A percentile compares a stretch with the other conserved stretches of the same genome.
Conservation (phyloP, 2,888 invertebrate species). For the Hypena proboscidalis region DNA sequence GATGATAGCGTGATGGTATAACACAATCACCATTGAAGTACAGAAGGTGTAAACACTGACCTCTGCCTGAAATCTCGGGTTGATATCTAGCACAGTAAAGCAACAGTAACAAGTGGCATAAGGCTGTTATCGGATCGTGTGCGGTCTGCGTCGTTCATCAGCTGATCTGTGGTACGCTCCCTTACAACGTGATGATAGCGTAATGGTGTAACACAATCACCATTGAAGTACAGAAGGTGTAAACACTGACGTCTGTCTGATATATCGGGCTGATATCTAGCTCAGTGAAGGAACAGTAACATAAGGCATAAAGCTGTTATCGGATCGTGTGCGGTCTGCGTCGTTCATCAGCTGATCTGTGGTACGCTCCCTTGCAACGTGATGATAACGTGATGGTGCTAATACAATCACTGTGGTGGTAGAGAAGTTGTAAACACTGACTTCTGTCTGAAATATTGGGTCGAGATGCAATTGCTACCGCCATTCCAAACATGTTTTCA, state of each 20-base stretch:
- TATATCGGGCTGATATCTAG: slow-evolving; percentile 15
- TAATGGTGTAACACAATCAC: slow-evolving; percentile 51
- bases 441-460: too few species aligned
- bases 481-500: too few species aligned
- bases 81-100: slow-evolving; percentile 14
- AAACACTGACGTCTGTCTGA: too few species aligned
- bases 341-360: slow-evolving; percentile 50
- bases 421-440: too few species aligned
- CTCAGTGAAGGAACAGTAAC: slow-evolving; percentile 15
- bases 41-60: too few species aligned
- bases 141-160: slow-evolving; percentile 43
- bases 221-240: too few species aligned
- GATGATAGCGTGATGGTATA: too few species aligned
- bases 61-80: too few species aligned
- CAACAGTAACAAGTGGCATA: slow-evolving; percentile 21
- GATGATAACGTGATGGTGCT: slow-evolving; percentile 48
- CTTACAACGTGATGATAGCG: slow-evolving; percentile 51
- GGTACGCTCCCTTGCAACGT: slow-evolving; percentile 54
- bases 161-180: slow-evolving; percentile 52
- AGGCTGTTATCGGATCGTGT: slow-evolving; percentile 25
- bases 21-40: too few species aligned
- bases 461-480: too few species aligned
- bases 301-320: slow-evolving; percentile 27
- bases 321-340: slow-evolving; percentile 34
- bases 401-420: slow-evolving; percentile 43